phyloP scores from a whole-genome alignment of 2,888 invertebrate genomes.

The Scaptomyza cyrtandrae region DNA sequence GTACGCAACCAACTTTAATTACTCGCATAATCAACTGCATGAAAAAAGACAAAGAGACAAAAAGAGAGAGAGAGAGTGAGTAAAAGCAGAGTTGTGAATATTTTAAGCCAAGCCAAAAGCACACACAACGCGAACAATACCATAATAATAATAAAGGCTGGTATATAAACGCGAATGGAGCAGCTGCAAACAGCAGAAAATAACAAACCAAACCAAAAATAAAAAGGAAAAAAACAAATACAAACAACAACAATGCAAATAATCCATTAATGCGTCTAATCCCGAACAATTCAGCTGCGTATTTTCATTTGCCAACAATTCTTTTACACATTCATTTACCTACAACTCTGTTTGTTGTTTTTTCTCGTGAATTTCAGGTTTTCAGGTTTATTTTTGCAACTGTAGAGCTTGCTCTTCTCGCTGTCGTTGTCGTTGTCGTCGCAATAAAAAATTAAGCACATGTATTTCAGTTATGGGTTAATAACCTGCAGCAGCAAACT shows the following conservation, averaged over 20 bases:
- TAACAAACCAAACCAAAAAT: neutral
- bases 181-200: conserved; percentile 41
- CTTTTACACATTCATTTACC: conserved; percentile 1
- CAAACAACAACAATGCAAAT: conserved; percentile 38
- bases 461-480: conserved; percentile 74
- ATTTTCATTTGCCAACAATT: conserved; percentile 32
- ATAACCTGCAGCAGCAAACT: conserved; percentile 56
- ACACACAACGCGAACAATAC: conserved; percentile 8
- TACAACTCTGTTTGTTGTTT: neutral
- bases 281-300: conserved; percentile 45
- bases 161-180: conserved; percentile 13
- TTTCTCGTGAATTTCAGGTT: conserved; percentile 1
- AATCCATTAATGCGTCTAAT: conserved; percentile 71
- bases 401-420: conserved; percentile 11
- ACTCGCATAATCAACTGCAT: conserved; percentile 44
- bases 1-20: conserved; percentile 36
- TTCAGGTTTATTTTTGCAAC: conserved; percentile 17
- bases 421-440: conserved; percentile 13
- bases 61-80: neutral
- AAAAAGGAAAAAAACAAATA: neutral
- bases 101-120: conserved; percentile 41
- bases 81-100: conserved; percentile 32
- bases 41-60: neutral
- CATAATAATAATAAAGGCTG: neutral
- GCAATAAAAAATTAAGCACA: conserved; percentile 65